Evolutionary conservation across 2,888 invertebrate species (phyloP), one percentile per base, ranked within the genome.

Genomic region (Hydrotaea diabolus): DNA sequence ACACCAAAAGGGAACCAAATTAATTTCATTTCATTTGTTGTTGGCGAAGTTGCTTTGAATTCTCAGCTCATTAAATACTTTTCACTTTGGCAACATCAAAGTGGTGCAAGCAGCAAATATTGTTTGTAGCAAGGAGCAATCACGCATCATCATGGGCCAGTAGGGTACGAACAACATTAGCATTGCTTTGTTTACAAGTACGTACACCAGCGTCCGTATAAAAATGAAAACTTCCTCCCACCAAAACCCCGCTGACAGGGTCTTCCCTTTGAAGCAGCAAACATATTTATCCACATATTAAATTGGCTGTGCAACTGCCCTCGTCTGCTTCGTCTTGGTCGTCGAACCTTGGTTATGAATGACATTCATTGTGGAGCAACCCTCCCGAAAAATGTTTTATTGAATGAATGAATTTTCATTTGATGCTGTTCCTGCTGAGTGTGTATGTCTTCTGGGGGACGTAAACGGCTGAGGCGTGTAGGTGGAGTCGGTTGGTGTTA

Each of bases 61-160:
- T 77, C 46, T 55, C 53, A 21, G 21, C 39, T 66, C 66, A 77
- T 31, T 66, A 55, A 21, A 64, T 21, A 21, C 11, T 77, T 66
- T 66, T 19, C 55, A 43, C 46, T 59, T 43, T 21, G 49, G 55
- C 53, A 77, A 55, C 64, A 39, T 62, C 19, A 74, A 74, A 75
- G 62, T 62, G 17, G 59, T 75, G 62, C 46, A 26, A 39, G 59
- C 36, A 55, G 15, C 39, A 5, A 3, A 36, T n/a, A 8, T 36
- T 36, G 36, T 36, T 36, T 36, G 36, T 36, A 36, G 36, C 36
- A 11, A 31, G 4, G 39, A 11, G 39, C 39, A 8, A 39, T n/a
- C n/a, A n/a, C n/a, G n/a, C n/a, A n/a, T n/a, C n/a, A n/a, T n/a
- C 39, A 39, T 9, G 39, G 4, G 9, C 13, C 39, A 13, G 39